Evolutionary conservation across 1,140 invertebrate genomes (phyloP), one percentile per base, ranked within the genome.

Genomic region (Neodiprion lecontei): DNA sequence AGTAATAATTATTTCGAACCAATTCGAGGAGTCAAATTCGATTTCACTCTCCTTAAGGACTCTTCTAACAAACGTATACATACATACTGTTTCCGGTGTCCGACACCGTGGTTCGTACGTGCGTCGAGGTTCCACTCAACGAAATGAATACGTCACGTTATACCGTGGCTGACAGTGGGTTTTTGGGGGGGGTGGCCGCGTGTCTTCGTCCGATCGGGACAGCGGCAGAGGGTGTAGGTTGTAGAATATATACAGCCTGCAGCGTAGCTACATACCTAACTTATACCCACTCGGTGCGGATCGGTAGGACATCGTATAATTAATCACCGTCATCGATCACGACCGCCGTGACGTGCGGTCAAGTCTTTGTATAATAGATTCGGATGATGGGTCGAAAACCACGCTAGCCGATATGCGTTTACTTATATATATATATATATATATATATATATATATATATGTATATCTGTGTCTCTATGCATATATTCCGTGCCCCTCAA

Each of bases 291-390:
- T 85, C 79, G 77, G 78, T 73, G 77, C 74, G 65, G 75, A 74
- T 67, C 76, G 28, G 53, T 40, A 76, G 80, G 81, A 84, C 84
- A 80, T 74, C 80, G 76, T 82, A 85, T 87, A 85, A 87, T 86
- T 87, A 87, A 87, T 87, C 81, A 81, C 83, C 79, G 75, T 85
- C 82, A 87, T 87, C 83, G 79, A 87, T 87, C 85, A 86, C 73
- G 73, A 72, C 67, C 67, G 74, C 74, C 67, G n/a, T 79, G 79
- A 82, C 82, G 76, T 69, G 76, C 78, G 71, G 83, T 81, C 83
- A 83, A 82, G 77, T 82, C 79, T 72, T 74, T 69, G 75, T 79
- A 80, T 84, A 79, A 84, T 85, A 81, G 81, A 86, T 83, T 77
- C 76, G 10, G 67, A 17, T 14, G 40, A 61, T 61, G 53, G 53